Percentiles rank a stretch among this genome's conserved stretches.
These are phyloP conservation scores for Drosophila pachea DNA, from an alignment of 1,140 invertebrate species.

Conservation along the genomic window DNA sequence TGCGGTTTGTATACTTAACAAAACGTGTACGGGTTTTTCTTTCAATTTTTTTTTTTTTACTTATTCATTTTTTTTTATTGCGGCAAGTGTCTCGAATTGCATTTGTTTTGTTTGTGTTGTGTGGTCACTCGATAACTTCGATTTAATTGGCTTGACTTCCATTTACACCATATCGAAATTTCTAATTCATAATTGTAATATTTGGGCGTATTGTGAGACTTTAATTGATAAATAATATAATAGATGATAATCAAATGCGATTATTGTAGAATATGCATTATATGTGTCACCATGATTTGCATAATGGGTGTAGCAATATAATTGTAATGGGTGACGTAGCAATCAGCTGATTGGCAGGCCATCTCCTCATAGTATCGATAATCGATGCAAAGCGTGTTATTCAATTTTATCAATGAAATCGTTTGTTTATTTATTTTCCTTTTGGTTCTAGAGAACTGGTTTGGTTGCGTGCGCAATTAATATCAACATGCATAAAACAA, in stretches of 20 bases:
- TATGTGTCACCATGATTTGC: not conserved
- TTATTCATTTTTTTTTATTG: too few species aligned
- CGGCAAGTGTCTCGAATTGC: slow-evolving; percentile 13
- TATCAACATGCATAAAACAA: slow-evolving; percentile 23
- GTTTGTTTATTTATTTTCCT: slow-evolving; percentile 23
- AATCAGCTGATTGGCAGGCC: slow-evolving; percentile 38
- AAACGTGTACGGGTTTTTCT: slow-evolving; percentile 17
- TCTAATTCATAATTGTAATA: too few species aligned
- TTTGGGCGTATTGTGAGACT: not conserved
- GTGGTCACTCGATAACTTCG: not conserved
- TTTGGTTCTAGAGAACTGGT: slow-evolving; percentile 44
- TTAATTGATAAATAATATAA: not conserved
- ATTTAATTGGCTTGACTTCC: not conserved
- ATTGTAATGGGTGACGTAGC: slow-evolving; percentile 32
- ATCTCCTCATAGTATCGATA: slow-evolving; percentile 34
- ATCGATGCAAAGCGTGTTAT: slow-evolving; percentile 36
- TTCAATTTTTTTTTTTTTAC: too few species aligned
- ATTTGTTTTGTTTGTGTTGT: slow-evolving; percentile 14
- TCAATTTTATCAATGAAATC: slow-evolving; percentile 63
- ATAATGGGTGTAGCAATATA: not conserved
- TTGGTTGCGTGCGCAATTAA: slow-evolving; percentile 36
- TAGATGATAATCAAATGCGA: too few species aligned
- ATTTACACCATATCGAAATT: too few species aligned
- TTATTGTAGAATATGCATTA: too few species aligned
- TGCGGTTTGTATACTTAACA: slow-evolving; percentile 31